Base-by-base conservation (phyloP, 92 coral and sea anemone genomes). In the Phenganax subtilis region DNA sequence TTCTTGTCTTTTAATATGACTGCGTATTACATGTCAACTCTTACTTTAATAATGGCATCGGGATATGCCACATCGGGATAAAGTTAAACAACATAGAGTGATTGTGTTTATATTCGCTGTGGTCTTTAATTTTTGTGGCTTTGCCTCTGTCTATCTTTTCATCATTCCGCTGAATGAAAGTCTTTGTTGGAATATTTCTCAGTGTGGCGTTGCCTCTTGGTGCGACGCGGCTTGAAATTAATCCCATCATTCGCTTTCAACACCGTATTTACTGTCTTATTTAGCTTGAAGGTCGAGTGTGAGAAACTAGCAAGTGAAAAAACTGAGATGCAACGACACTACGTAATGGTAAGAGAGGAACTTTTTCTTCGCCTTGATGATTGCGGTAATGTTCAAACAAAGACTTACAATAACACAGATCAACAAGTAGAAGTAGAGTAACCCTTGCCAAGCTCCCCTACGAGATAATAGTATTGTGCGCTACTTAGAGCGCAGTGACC, bases 181-280 rank as follows among this genome's bases (percentile, higher is more conserved):
- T 27, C 73, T 55, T 55, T 73, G 77, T 73, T 73, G 58, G 54
- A 16, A 10, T 51, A 57, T 51, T 68, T 79, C 51, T 51, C 60
- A 10, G 69, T 62, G 83, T 62, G 83, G 63, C 56, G 73, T 57
- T 62, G n/a, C 11, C 51, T 62, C 83, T 60, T 73, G 63, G 83
- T 60, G 74, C n/a, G 84, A 92, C 88, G 99, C 90, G 96, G 89
- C 88, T 92, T 89, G 92, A 91, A 96, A 97, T 92, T 92, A 92
- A 96, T 92, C 97, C 92, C 92, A 92, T 94, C 98, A 97, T 77
- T 74, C 88, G 91, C 93, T 91, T 96, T 96, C 99, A 96, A 90
- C 92, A 96, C 96, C 87, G 87, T 96, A 96, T 96, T 96, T 90
- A 94, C 97, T 87, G 88, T 91, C 86, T 89, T 93, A 91, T 92